Evolutionary conservation across 1,140 invertebrate species (phyloP), one percentile per base, ranked within the genome.

Genomic region (Thaumetopoea pityocampa): DNA sequence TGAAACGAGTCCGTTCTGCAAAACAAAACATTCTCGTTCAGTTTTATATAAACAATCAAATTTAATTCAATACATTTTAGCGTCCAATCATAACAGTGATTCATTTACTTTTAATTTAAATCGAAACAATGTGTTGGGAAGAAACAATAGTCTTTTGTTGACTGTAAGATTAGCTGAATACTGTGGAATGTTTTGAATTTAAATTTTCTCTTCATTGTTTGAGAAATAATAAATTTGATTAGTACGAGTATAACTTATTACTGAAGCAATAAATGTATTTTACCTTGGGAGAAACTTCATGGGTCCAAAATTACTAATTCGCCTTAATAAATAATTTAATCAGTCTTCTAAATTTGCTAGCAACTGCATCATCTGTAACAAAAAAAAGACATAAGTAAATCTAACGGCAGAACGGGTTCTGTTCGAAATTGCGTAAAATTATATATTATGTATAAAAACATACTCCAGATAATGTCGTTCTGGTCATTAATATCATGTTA

Each of bases 121-220:
- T 60, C 51, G 65, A 77, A 78, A 84, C 77, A 81, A 81, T 81
- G 74, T 76, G 55, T 70, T 53, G 51, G 60, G 64, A 55, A 48
- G 51, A 69, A 63, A 84, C 77, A 84, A 84, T 81, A 69, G 77
- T 69, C 74, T 67, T 82, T 81, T 83, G 77, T 84, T 74, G 67
- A 69, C 63, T 62, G 51, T 62, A 59, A 79, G 74, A 81, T 84
- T 80, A 83, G 74, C 74, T 81, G 74, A 79, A 81, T 76, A 62
- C 68, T 68, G 72, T 69, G 61, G 67, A 67, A 78, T 83, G 79
- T 83, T 83, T 71, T 83, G 70, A 70, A 70, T 69, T 67, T 67
- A 73, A 78, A 70, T 74, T 64, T 77, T 78, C 68, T 63, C 67
- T 69, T 50, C 51, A 65, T 68, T 74, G 77, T 76, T 76, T 76